Conservation (phyloP, 37 sponge, comb jelly and placozoan genomes). For the Spongilla lacustris region DNA sequence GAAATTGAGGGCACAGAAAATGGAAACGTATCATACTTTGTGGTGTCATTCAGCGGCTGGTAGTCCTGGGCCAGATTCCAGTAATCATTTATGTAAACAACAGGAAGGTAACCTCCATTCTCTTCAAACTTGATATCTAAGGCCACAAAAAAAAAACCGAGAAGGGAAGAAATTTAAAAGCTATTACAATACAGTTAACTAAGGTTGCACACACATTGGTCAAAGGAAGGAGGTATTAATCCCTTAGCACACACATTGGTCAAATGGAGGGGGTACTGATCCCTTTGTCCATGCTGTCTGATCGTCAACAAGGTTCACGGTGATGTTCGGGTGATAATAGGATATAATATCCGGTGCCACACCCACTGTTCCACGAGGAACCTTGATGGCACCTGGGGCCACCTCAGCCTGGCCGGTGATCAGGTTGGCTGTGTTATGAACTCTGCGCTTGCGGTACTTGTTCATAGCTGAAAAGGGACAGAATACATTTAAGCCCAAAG, state of each 20-base stretch:
- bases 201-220: slow-evolving; percentile 61
- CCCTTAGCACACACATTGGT: slow-evolving; percentile 61
- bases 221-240: slow-evolving; percentile 79
- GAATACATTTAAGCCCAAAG: neutral
- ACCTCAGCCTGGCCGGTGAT: slow-evolving; percentile 89
- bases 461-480: slow-evolving; percentile 73
- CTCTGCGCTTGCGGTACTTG: slow-evolving; percentile 72
- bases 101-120: slow-evolving; percentile 81
- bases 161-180: neutral
- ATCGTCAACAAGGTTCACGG: slow-evolving; percentile 90
- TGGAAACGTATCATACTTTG: slow-evolving; percentile 13
- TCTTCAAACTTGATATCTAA: slow-evolving; percentile 84
- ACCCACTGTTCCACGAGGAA: slow-evolving; percentile 24
- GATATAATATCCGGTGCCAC: slow-evolving; percentile 73
- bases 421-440: slow-evolving; percentile 90
- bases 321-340: slow-evolving; percentile 96
- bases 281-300: slow-evolving; percentile 76
- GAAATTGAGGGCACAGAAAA: neutral
- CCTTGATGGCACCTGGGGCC: slow-evolving; percentile 63
- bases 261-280: slow-evolving; percentile 81
- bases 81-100: slow-evolving; percentile 93
- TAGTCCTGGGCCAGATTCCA: slow-evolving; percentile 96
- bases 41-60: slow-evolving; percentile 92
- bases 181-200: neutral
- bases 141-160: neutral